Percentiles rank a stretch among this genome's conserved stretches.
Evolutionary conservation across 92 coral and sea anemone species (phyloP).

Genomic region (Micromussa lordhowensis): DNA sequence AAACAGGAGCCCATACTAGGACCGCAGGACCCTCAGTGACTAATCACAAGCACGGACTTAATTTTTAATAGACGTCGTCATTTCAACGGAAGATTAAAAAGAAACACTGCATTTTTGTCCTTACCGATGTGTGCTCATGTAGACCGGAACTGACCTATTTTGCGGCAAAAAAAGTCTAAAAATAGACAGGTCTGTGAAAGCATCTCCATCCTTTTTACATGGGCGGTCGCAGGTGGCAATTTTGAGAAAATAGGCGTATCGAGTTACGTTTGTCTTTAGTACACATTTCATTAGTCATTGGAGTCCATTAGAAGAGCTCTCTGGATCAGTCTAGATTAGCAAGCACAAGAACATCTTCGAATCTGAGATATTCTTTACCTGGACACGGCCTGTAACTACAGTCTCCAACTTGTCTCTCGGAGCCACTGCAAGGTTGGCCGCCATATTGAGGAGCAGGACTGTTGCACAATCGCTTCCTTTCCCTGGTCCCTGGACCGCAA

Average conservation of each 20-base stretch:
- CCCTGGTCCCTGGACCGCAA: constrained; percentile 84
- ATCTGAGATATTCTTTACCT: constrained; percentile 39
- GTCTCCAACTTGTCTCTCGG: constrained; percentile 81
- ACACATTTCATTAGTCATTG: not conserved
- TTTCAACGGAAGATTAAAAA: no score
- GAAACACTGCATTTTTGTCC: no score
- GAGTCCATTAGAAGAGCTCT: not conserved
- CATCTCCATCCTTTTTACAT: no score
- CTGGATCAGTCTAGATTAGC: not conserved
- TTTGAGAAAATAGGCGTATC: not conserved
- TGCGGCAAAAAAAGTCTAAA: no score
- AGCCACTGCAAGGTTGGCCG: constrained; percentile 89
- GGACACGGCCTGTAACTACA: constrained; percentile 92
- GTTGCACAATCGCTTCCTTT: constrained; percentile 76
- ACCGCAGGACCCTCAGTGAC: no score
- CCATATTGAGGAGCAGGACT: constrained; percentile 78
- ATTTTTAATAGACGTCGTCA: no score
- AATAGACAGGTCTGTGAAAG: no score
- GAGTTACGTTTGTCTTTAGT: not conserved
- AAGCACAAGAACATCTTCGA: not conserved
- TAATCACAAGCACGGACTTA: no score
- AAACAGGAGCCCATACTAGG: no score
- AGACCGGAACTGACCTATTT: no score
- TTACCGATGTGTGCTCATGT: no score
- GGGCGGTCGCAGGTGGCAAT: not conserved